Evolutionary conservation across 1,140 invertebrate species (phyloP).

Genomic region (Battus philenor): DNA sequence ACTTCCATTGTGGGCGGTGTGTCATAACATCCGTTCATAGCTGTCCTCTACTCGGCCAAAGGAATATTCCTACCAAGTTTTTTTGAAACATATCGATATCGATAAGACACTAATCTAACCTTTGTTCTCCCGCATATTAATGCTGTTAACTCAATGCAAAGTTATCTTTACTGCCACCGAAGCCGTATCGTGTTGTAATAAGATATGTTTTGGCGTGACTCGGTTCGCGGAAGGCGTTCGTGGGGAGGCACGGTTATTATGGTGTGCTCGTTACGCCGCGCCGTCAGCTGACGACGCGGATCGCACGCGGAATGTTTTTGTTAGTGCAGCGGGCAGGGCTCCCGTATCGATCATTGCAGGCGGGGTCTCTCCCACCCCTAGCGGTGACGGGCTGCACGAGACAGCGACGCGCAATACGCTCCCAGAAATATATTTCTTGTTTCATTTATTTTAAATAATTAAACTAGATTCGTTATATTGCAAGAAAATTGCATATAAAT

Average conservation of each 20-base stretch:
- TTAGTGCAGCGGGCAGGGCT: not conserved
- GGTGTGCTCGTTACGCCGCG: constrained; percentile 1
- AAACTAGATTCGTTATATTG: too few relatives aligned
- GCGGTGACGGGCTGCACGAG: too few relatives aligned
- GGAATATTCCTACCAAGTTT: not conserved
- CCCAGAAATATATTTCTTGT: too few relatives aligned
- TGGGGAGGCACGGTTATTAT: constrained; percentile 3
- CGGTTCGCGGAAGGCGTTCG: not conserved
- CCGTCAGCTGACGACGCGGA: constrained; percentile 5
- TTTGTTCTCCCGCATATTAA: constrained; percentile 41
- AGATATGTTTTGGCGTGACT: constrained; percentile 18
- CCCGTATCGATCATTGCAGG: constrained; percentile 1
- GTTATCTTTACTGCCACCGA: constrained; percentile 18
- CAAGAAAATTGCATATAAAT: too few relatives aligned
- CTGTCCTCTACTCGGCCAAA: not conserved
- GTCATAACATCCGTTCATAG: not conserved
- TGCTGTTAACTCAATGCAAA: constrained; percentile 39
- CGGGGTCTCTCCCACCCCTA: too few relatives aligned
- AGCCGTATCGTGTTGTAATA: constrained; percentile 31
- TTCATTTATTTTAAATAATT: too few relatives aligned
- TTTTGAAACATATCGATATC: constrained; percentile 30
- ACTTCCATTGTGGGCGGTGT: not conserved
- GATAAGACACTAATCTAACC: constrained; percentile 20
- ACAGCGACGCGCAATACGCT: too few relatives aligned
- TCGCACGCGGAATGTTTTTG: constrained; percentile 11